phyloP scores from a whole-genome alignment of 1,140 invertebrate genomes.

The Hycleus cichorii region DNA sequence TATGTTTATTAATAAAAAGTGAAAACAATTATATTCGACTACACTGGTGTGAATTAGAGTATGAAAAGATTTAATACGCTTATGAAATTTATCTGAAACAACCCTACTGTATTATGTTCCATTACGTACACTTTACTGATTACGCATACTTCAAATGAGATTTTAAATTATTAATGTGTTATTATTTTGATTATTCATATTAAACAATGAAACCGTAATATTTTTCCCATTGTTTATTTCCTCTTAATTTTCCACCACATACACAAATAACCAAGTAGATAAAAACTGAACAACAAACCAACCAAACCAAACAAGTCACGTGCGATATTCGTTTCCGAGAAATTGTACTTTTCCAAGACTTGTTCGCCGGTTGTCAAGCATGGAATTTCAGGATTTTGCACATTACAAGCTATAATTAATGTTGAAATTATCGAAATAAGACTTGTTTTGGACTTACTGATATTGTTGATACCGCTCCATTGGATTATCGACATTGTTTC shows the following conservation, averaged over 20 bases:
- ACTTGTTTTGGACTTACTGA: constrained; percentile 52
- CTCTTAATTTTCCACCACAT: constrained; percentile 55
- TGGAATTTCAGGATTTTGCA: constrained; percentile 48
- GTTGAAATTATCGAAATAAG: background rate
- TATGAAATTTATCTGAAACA: no score
- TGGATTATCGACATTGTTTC: constrained; percentile 79
- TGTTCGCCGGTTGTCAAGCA: constrained; percentile 63
- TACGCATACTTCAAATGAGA: no score
- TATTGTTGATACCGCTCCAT: constrained; percentile 68
- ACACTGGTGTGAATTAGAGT: no score
- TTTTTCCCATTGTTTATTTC: constrained; percentile 39
- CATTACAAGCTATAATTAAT: constrained; percentile 57
- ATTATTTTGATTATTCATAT: no score
- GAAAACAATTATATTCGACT: no score
- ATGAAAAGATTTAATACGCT: no score
- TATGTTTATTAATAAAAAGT: no score
- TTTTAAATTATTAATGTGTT: no score
- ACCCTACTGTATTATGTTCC: no score
- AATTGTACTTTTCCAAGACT: constrained; percentile 66
- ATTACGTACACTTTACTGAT: no score
- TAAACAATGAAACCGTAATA: no score
- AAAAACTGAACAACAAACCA: constrained; percentile 59
- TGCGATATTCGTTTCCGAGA: constrained; percentile 55
- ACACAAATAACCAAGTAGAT: constrained; percentile 59
- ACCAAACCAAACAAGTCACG: constrained; percentile 58